phyloP scores from a whole-genome alignment of 2,888 invertebrate species.

The Marasmarcha lunaedactyla region DNA sequence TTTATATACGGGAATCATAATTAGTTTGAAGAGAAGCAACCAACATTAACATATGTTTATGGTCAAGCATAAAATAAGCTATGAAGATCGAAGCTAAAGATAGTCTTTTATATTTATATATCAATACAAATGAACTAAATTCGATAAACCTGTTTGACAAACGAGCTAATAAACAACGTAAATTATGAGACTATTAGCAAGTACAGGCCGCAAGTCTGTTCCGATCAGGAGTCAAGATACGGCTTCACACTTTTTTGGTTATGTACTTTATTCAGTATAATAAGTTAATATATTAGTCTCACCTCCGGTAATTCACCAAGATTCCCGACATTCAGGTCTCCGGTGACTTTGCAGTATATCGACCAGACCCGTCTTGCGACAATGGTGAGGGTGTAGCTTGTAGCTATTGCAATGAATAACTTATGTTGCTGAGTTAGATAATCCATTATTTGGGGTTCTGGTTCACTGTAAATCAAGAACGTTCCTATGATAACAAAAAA shows the following conservation, averaged over 20 bases:
- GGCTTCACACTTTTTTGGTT: too few species aligned
- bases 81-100: too few species aligned
- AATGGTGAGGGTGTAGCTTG: slow-evolving; percentile 80
- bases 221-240: too few species aligned
- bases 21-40: neutral
- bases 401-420: slow-evolving; percentile 86
- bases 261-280: too few species aligned
- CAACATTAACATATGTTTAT: too few species aligned
- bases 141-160: too few species aligned
- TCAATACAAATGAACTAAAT: too few species aligned
- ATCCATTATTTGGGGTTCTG: slow-evolving; percentile 90
- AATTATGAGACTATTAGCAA: neutral
- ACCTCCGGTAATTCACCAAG: slow-evolving; percentile 87
- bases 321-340: slow-evolving; percentile 81
- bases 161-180: too few species aligned
- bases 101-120: too few species aligned
- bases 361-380: slow-evolving; percentile 82
- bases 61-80: too few species aligned
- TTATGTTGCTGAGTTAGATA: slow-evolving; percentile 95
- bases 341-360: slow-evolving; percentile 78
- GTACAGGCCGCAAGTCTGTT: too few species aligned
- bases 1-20: neutral
- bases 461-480: slow-evolving; percentile 65
- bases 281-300: slow-evolving; percentile 9
- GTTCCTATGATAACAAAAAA: too few species aligned